Base-by-base conservation (phyloP, 2,888 invertebrate species). In the Tetropium fuscum region DNA sequence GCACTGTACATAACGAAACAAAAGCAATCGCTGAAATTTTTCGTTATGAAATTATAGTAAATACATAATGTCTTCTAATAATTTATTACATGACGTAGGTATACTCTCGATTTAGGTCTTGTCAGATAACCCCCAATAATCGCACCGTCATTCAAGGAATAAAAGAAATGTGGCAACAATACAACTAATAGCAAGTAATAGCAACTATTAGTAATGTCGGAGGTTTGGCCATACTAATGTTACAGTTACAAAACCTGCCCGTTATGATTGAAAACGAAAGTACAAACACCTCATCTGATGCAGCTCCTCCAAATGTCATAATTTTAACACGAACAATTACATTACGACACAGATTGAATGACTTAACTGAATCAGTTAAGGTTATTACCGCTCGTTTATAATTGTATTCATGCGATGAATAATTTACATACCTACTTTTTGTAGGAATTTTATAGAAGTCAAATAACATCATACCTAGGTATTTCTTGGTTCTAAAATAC, bases 181-280 rank as follows among this genome's bases (percentile, higher is more conserved):
- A 48, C 32, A 19, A 10, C 16, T 25, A 51, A 10, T 15, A 38
- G 22, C 16, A 48, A 15, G 20, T 36, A 13, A 25, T 15, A 20
- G 38, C 38, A 38, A 49, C n/a, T n/a, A n/a, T n/a, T 38, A 36
- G 25, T 40, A 44, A 27, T 51, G 27, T 40, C 18, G 19, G 15
- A 27, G 51, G 27, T 40, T 25, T 27, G 51, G 27, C 38, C 40
- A 51, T n/a, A n/a, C 25, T 22, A 51, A 34, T 40, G 27, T 13
- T 40, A 38, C 51, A 51, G 51, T 40, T 51, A 48, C 40, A 51
- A 38, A 51, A 51, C 40, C 38, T 10, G 25, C 3, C 20, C 7
- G 25, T 22, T 51, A 8, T 27, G 51, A 51, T 49, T 22, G 49
- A 49, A 49, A 49, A 49, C 27, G 51, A 51, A 51, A 51, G 51